These are phyloP conservation scores for Cacatua alba DNA, from an alignment of 2,113 vertebrate genomes.

Conservation along the genomic window DNA sequence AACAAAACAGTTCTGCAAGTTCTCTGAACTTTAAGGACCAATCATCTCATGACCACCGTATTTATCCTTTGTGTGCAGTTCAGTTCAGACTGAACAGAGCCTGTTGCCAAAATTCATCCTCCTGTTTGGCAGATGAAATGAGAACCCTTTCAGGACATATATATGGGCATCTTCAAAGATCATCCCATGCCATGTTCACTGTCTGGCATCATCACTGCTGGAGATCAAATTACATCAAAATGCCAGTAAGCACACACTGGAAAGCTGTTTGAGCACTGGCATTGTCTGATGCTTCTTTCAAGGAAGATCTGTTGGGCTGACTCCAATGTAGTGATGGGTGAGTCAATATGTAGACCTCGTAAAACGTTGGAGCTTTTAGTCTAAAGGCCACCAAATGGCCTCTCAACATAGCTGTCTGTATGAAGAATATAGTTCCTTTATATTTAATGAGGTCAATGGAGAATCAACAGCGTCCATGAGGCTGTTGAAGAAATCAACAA, in stretches of 20 bases:
- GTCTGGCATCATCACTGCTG: not conserved
- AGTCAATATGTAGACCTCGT: not conserved
- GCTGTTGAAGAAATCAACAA: not conserved
- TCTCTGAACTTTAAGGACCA: not conserved
- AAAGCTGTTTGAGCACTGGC: not conserved
- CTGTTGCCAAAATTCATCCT: not conserved
- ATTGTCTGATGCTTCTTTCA: not conserved
- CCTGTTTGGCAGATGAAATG: not conserved
- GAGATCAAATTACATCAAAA: not conserved
- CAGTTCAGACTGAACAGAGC: not conserved
- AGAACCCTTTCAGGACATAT: not conserved
- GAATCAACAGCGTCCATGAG: not conserved
- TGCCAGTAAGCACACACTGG: not conserved
- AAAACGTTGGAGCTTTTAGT: not conserved
- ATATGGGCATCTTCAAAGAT: not conserved
- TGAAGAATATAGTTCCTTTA: not conserved
- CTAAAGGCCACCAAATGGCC: not conserved
- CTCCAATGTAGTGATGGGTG: not conserved
- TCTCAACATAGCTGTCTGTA: not conserved
- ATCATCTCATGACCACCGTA: not conserved
- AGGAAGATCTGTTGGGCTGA: not conserved
- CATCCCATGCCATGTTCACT: not conserved
- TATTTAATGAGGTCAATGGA: not conserved
- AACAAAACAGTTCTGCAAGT: not conserved
- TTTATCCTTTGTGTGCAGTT: not conserved